Evolutionary conservation across 2,113 vertebrate genomes (phyloP).

Genomic region (Steatornis caripensis): DNA sequence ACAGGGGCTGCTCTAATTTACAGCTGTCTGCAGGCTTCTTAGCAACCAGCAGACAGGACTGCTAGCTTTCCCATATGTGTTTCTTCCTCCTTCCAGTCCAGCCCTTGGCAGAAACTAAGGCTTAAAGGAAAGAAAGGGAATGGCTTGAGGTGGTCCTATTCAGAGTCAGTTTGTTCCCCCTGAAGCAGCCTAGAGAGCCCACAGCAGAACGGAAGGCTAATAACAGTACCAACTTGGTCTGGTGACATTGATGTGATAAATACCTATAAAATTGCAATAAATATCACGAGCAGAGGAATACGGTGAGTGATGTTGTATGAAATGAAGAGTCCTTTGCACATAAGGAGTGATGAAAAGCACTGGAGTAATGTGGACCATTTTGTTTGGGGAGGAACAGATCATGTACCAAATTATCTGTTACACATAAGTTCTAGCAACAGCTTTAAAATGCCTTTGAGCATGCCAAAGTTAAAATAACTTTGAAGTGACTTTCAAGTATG

Average conservation of each 20-base stretch:
- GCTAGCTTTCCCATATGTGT: background rate
- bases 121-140: background rate
- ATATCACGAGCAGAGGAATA: background rate
- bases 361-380: background rate
- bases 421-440: background rate
- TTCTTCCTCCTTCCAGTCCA: background rate
- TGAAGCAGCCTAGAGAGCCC: background rate
- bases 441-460: background rate
- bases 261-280: background rate
- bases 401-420: background rate
- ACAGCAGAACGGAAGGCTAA: background rate
- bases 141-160: background rate
- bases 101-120: background rate
- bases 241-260: background rate
- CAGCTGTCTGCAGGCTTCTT: background rate
- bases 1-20: slow-evolving; percentile 1
- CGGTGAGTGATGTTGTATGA: background rate
- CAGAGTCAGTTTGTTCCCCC: background rate
- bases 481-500: background rate
- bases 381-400: background rate
- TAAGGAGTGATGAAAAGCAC: background rate
- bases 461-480: background rate
- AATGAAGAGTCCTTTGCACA: background rate
- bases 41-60: background rate
- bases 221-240: background rate